These are phyloP conservation scores for Heliconius congener DNA, from an alignment of 1,140 invertebrate species.

Conservation along the genomic window DNA sequence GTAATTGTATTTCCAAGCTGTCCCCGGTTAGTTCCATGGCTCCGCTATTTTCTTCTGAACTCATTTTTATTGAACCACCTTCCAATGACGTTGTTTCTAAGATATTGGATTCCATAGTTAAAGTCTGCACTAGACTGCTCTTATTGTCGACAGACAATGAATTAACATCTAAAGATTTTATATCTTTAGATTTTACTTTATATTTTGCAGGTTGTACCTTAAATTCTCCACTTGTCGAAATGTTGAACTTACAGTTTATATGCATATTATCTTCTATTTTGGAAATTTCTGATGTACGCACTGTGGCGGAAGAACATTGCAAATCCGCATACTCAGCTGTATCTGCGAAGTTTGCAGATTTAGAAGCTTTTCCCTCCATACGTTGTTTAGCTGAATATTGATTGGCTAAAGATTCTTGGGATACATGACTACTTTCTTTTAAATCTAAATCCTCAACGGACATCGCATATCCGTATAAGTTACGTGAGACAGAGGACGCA, in stretches of 20 bases:
- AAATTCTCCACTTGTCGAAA: neutral
- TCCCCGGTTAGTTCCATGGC: neutral
- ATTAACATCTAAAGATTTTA: neutral
- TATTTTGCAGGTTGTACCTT: neutral
- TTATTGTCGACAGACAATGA: neutral
- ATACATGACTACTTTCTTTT: neutral
- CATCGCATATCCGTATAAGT: neutral
- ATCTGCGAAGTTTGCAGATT: neutral
- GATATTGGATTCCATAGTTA: neutral
- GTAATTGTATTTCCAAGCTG: neutral
- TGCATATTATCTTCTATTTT: neutral
- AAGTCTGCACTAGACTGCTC: neutral
- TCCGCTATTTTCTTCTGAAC: neutral
- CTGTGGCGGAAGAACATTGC: neutral
- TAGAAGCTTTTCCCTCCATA: neutral
- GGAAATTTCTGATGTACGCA: neutral
- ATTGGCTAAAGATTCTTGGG: neutral
- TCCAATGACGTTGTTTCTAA: neutral
- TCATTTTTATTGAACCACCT: neutral
- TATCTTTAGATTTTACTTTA: neutral
- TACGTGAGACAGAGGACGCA: neutral
- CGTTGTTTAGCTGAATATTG: neutral
- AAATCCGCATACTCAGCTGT: neutral
- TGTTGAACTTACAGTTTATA: neutral
- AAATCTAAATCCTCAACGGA: neutral